Base-by-base conservation (phyloP, 2,113 vertebrate species). In the Noturus placidus region DNA sequence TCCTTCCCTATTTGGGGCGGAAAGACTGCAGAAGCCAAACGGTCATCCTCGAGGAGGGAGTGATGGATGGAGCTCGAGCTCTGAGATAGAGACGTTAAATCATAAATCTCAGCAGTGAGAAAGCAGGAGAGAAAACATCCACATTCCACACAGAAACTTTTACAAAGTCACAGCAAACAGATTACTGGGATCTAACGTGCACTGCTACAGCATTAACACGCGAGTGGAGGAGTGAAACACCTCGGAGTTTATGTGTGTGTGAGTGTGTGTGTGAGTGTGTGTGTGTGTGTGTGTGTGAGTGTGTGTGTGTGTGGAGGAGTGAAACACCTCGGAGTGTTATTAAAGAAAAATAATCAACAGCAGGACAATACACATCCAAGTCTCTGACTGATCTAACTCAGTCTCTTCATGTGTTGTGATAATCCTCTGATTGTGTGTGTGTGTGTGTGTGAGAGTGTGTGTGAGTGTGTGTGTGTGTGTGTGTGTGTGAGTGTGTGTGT, bases 31-130 rank as follows among this genome's bases (percentile, higher is more conserved):
- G 67, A 89, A 88, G 88, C 87, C 83, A 86, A 90, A 65, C 50
- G 91, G 88, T 91, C 91, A 87, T 89, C 87, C 78, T 85, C 76
- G 88, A 88, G 84, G 78, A 87, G 86, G 38, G 87, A 86, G 82
- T 82, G 84, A 89, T 89, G 69, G 70, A 89, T 90, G 85, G 85
- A 85, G 15, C 38, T 78, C 46, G 52, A 84, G 57, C 67, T 88
- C 74, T 42, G 30, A 78, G 79, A 78, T 56, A 63, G 61, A 54
- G 52, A 20, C n/a, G 25, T 59, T 76, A 76, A 76, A 52, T 46
- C n/a, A n/a, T 65, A 87, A 82, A 87, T 86, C 80, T 69, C 38
- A 10, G 67, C 57, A 35, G 67, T 50, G 46, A 54, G 77, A 57
- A 65, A 87, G 25, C 78, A 35, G 30, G 54, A 57, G 30, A 22